phyloP scores from a whole-genome alignment of 2,888 invertebrate genomes.

The Lypha dubia region DNA sequence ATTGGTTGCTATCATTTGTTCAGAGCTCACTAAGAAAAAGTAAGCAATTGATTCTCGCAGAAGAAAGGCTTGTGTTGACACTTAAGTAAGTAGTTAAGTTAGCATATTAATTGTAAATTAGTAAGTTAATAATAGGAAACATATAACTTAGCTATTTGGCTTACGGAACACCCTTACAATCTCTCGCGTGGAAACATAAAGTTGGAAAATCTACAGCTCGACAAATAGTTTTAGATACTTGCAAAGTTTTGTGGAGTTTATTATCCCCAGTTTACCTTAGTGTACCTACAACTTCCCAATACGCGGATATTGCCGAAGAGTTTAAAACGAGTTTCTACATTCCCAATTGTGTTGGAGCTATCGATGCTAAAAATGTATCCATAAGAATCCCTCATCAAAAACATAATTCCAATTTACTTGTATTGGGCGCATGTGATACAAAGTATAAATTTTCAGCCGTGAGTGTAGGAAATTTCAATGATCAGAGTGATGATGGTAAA shows the following conservation, averaged over 20 bases:
- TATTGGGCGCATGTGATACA: conserved; percentile 49
- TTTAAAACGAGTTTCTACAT: conserved; percentile 60
- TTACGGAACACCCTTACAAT: conserved; percentile 41
- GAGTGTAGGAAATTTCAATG: conserved; percentile 20
- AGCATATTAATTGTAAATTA: neutral
- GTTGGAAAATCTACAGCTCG: conserved; percentile 58
- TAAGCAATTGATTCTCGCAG: conserved; percentile 16
- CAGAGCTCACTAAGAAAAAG: conserved; percentile 30
- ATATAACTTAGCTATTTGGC: conserved; percentile 47
- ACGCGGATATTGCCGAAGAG: conserved; percentile 53
- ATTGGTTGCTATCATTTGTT: conserved; percentile 46
- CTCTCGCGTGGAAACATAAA: conserved; percentile 51
- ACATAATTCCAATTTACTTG: conserved; percentile 21
- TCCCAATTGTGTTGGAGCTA: conserved; percentile 59
- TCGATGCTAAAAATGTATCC: conserved; percentile 46
- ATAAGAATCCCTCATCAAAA: conserved; percentile 53
- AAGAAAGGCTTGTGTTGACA: conserved; percentile 46
- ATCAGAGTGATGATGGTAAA: conserved; percentile 39
- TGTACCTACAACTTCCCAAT: conserved; percentile 45
- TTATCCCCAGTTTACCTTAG: conserved; percentile 42
- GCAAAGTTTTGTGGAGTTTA: conserved; percentile 33
- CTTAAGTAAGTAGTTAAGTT: conserved; percentile 22
- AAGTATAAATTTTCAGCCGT: conserved; percentile 45
- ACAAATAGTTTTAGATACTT: conserved; percentile 42
- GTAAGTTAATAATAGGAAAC: neutral